These are phyloP conservation scores for Balanococcus diminutus DNA, from an alignment of 2,888 invertebrate species.

Conservation along the genomic window DNA sequence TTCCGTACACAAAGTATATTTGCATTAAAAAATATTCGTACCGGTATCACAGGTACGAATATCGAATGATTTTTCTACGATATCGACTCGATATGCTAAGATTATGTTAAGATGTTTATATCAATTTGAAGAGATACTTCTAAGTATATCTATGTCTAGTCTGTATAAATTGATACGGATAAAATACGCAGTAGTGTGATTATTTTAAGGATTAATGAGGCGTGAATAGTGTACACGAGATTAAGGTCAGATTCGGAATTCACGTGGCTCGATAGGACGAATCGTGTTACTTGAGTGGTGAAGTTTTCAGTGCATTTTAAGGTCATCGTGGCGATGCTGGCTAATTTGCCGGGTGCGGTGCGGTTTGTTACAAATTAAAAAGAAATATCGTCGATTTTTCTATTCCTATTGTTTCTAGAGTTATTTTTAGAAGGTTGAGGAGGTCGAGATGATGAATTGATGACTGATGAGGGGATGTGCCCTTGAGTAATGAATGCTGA, in stretches of 20 bases:
- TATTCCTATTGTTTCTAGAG: background rate
- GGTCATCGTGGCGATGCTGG: background rate
- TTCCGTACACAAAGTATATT: background rate
- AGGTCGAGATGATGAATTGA: background rate
- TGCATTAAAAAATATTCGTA: background rate
- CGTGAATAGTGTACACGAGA: background rate
- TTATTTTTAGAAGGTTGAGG: background rate
- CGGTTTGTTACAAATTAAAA: background rate
- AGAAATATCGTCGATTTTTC: background rate
- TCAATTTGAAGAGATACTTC: no score
- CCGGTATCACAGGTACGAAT: background rate
- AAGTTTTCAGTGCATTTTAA: background rate
- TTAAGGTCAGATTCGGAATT: background rate
- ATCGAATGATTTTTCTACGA: background rate
- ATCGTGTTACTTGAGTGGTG: background rate
- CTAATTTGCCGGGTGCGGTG: no score
- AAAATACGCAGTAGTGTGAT: background rate
- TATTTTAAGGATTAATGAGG: conserved; percentile 5
- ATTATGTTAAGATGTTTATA: no score
- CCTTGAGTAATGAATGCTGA: background rate
- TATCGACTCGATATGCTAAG: background rate
- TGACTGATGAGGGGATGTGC: background rate
- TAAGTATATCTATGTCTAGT: background rate
- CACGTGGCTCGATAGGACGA: background rate
- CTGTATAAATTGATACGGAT: background rate